phyloP scores from a whole-genome alignment of 2,888 invertebrate genomes.

The Anthrax anthrax region DNA sequence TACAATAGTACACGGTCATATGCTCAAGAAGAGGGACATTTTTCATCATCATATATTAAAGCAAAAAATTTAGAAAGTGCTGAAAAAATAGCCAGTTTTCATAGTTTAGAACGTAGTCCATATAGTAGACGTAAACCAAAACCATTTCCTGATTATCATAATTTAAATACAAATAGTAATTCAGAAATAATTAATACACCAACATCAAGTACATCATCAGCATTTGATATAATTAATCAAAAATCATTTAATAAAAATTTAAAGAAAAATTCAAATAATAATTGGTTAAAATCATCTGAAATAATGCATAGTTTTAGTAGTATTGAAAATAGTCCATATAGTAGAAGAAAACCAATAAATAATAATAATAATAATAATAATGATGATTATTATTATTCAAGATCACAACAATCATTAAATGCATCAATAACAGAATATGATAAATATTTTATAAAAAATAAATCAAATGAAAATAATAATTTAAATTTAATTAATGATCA shows the following conservation, averaged over 20 bases:
- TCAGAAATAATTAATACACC: background rate
- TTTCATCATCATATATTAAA: slow-evolving; percentile 27
- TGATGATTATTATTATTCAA: background rate
- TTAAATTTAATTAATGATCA: background rate
- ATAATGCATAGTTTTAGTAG: slow-evolving; percentile 30
- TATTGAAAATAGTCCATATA: slow-evolving; percentile 30
- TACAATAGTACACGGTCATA: slow-evolving; percentile 25
- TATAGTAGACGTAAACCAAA: slow-evolving; percentile 23
- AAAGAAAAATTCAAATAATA: background rate
- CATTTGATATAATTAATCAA: no score
- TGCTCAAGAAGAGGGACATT: slow-evolving; percentile 26
- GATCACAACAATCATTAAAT: background rate
- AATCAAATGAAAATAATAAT: background rate
- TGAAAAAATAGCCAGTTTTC: slow-evolving; percentile 30
- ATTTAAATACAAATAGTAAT: no score
- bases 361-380: background rate
- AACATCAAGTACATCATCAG: background rate
- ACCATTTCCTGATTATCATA: background rate
- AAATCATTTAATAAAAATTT: no score
- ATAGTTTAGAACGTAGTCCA: slow-evolving; percentile 30
- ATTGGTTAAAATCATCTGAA: slow-evolving; percentile 15
- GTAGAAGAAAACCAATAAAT: slow-evolving; percentile 19
- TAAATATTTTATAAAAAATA: no score
- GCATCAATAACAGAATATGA: no score
- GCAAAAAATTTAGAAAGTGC: slow-evolving; percentile 30